Evolutionary conservation across 2,113 vertebrate species (phyloP).

Genomic region (Nothocercus julius): DNA sequence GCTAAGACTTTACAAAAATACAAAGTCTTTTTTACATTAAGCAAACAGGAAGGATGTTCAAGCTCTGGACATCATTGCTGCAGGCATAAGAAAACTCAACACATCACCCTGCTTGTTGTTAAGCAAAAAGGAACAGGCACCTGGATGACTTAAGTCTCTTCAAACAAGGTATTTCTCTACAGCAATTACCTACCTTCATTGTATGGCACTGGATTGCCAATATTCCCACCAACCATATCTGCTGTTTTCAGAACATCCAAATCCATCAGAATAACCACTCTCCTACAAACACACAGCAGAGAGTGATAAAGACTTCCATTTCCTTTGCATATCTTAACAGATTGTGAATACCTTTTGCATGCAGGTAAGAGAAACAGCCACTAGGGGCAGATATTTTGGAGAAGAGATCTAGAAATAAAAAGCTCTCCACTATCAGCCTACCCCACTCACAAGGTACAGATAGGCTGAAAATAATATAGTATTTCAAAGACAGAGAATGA

Average conservation of each 20-base stretch:
- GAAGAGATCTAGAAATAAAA: background rate
- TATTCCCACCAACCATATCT: conserved; percentile 79
- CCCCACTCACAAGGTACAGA: background rate
- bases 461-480: background rate
- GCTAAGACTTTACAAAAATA: background rate
- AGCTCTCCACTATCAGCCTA: background rate
- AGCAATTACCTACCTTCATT: conserved; percentile 83
- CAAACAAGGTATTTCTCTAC: background rate
- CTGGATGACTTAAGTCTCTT: background rate
- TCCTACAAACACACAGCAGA: conserved; percentile 76
- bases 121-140: background rate
- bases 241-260: conserved; percentile 86
- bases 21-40: background rate
- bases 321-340: background rate
- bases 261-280: conserved; percentile 93
- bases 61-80: background rate
- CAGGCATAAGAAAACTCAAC: background rate
- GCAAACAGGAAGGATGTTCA: background rate
- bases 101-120: background rate
- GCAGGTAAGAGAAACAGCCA: background rate
- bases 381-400: background rate
- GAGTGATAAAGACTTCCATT: background rate
- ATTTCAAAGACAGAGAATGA: background rate
- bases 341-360: background rate
- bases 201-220: conserved; percentile 90